These are phyloP conservation scores for Aculops lycopersici DNA, from an alignment of 1,140 invertebrate genomes.

Conservation along the genomic window DNA sequence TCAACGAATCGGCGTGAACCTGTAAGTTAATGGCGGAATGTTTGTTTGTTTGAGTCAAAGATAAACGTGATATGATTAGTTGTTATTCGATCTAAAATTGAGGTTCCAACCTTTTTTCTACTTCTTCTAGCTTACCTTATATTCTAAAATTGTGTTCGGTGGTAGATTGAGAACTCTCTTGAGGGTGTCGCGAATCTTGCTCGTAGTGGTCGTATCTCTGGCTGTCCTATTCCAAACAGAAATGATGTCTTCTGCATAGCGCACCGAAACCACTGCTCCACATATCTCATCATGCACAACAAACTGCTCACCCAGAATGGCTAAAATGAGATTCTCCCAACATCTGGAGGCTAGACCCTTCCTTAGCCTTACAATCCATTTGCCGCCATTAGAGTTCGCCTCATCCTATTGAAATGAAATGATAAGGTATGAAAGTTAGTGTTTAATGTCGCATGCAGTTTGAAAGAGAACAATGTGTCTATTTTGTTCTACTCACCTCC, in stretches of 20 bases:
- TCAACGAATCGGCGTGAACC: no score
- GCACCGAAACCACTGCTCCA: constrained; percentile 74
- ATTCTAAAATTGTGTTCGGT: constrained; percentile 63
- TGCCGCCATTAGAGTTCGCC: constrained; percentile 72
- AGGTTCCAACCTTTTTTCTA: no score
- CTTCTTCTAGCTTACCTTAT: constrained; percentile 32
- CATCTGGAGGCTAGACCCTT: constrained; percentile 77
- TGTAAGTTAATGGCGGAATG: no score
- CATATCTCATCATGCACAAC: constrained; percentile 95
- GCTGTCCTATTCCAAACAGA: constrained; percentile 91
- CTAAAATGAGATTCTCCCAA: constrained; percentile 93
- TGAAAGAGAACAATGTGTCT: neutral
- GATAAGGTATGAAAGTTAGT: neutral
- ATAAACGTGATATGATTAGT: no score
- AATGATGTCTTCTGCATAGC: constrained; percentile 82
- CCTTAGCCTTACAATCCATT: constrained; percentile 74
- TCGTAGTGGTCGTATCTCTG: constrained; percentile 47
- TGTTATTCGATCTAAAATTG: no score
- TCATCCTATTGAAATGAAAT: constrained; percentile 28
- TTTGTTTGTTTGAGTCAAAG: no score
- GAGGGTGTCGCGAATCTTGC: constrained; percentile 67
- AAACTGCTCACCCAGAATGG: constrained; percentile 87
- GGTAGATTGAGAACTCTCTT: constrained; percentile 75
- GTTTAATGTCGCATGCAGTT: constrained; percentile 2
- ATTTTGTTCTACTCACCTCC: constrained; percentile 29